Conservation (phyloP, 2,113 vertebrate species). For the rabbit (Oryctolagus cuniculus) region mOryCun1.1 NC_091447.1:50008001-50008500, state of each 20-base stretch:
- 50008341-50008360: no score
- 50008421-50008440: no score
- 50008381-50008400: no score
- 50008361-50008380: no score
- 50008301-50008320: not conserved
- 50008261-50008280: accelerated
- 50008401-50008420: no score
- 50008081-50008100: constrained; percentile 93
- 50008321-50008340: not conserved
- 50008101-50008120: constrained; percentile 95
- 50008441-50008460: no score
- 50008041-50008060: constrained; percentile 63
- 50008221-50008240: constrained; percentile 94
- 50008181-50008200: constrained; percentile 99
- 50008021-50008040: constrained; percentile 60
- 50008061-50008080: constrained; percentile 82
- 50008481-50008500: no score
- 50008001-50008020: constrained; percentile 61
- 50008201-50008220: constrained; percentile 99
- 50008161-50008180: constrained; percentile 97
- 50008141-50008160: constrained; percentile 96
- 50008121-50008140: constrained; percentile 96
- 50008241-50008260: constrained; percentile 96
- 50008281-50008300: not conserved
- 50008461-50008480: no score